Conservation (phyloP, 1,140 invertebrate species). For the Rhopalosiphum padi region DNA sequence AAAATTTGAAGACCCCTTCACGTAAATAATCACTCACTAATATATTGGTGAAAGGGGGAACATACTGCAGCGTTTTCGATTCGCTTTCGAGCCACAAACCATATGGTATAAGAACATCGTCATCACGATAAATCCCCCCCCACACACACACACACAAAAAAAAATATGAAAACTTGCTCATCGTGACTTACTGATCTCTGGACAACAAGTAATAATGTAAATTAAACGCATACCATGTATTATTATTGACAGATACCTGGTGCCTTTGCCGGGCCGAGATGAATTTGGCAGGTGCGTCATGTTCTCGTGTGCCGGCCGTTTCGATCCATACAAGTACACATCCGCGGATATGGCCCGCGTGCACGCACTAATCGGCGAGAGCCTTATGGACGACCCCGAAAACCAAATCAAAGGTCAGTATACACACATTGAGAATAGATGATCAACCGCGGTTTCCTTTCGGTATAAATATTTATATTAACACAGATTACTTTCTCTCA, state of each 20-base stretch:
- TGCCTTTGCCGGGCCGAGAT: conserved; percentile 79
- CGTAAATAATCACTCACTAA: too few species aligned
- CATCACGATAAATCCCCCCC: background rate
- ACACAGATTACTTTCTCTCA: background rate
- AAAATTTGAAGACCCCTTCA: too few species aligned
- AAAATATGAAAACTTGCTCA: background rate
- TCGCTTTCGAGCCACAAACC: too few species aligned
- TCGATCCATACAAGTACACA: conserved; percentile 78
- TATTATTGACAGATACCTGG: conserved; percentile 69
- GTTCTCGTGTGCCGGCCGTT: conserved; percentile 73
- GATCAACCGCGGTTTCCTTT: background rate
- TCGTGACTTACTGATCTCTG: background rate
- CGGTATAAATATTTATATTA: background rate
- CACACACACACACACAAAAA: too few species aligned
- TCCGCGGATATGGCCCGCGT: conserved; percentile 78
- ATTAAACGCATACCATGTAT: background rate
- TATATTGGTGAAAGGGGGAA: too few species aligned
- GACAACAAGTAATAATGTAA: background rate
- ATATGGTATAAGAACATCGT: background rate
- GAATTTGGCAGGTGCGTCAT: conserved; percentile 76
- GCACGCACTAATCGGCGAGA: conserved; percentile 78
- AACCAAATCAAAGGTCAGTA: conserved; percentile 68
- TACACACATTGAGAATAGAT: conserved; percentile 20
- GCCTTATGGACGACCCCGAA: conserved; percentile 79
- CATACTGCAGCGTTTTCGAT: too few species aligned